phyloP scores from a whole-genome alignment of 2,113 vertebrate genomes.

The Puntigrus tetrazona region DNA sequence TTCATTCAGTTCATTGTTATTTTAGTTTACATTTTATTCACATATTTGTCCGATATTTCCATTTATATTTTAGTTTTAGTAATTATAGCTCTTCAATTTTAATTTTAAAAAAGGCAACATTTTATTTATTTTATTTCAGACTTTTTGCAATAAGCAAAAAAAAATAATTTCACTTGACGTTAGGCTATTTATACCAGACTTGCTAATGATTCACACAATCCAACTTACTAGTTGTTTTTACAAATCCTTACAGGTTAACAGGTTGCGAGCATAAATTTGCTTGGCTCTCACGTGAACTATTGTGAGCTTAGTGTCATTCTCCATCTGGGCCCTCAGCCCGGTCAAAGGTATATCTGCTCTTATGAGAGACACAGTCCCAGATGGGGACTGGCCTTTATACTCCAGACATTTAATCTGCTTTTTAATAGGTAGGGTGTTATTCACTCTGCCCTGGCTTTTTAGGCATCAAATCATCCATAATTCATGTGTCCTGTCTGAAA shows the following conservation, averaged over 20 bases:
- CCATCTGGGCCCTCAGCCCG: background rate
- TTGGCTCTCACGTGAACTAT: background rate
- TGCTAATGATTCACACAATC: background rate
- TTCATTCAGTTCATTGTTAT: background rate
- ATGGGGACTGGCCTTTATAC: constrained; percentile 28
- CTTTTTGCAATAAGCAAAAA: background rate
- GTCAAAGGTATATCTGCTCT: constrained; percentile 23
- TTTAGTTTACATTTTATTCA: background rate
- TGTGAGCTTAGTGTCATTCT: background rate
- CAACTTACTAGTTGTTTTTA: background rate
- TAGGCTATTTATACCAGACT: background rate
- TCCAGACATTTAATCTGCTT: constrained; percentile 28
- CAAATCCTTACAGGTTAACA: background rate
- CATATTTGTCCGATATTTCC: background rate
- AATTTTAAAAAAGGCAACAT: background rate
- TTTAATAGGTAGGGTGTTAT: constrained; percentile 25
- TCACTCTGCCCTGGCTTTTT: constrained; percentile 19
- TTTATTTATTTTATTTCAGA: background rate
- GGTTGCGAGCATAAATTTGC: background rate
- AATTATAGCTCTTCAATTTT: background rate
- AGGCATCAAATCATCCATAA: constrained; percentile 47
- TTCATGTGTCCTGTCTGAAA: constrained; percentile 48
- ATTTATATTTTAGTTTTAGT: background rate
- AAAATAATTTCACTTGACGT: no score
- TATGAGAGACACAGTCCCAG: background rate